A percentile compares a stretch with the other conserved stretches of the same genome.
phyloP scores from a whole-genome alignment of 1,140 invertebrate species.

The Pantala flavescens region DNA sequence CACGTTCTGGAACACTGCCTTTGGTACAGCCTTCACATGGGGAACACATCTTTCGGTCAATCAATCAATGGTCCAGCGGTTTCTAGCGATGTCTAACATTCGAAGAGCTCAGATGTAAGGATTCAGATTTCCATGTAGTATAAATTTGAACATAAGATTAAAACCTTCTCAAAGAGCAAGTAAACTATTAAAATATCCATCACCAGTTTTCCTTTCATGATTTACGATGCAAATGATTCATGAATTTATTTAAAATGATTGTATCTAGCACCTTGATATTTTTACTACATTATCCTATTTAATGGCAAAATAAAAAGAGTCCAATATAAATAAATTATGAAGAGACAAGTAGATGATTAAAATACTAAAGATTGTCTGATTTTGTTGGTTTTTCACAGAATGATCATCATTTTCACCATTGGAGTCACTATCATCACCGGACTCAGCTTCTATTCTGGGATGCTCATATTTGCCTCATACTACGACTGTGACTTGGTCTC shows the following conservation, averaged over 20 bases:
- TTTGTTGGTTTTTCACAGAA: neutral
- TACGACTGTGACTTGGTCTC: constrained; percentile 33
- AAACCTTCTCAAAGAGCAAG: too few species aligned
- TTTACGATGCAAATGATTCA: neutral
- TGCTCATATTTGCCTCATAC: constrained; percentile 40
- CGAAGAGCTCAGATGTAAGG: constrained; percentile 52
- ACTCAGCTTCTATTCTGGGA: constrained; percentile 27
- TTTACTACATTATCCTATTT: neutral
- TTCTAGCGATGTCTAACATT: constrained; percentile 61
- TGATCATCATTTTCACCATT: constrained; percentile 37
- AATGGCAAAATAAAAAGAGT: neutral
- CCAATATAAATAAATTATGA: neutral
- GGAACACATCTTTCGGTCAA: constrained; percentile 69
- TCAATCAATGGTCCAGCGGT: constrained; percentile 75
- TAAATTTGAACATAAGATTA: too few species aligned
- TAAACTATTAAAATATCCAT: too few species aligned
- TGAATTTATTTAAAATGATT: too few species aligned
- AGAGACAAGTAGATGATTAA: neutral
- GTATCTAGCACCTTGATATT: too few species aligned
- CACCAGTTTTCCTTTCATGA: neutral
- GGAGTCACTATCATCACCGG: constrained; percentile 21
- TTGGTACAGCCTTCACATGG: constrained; percentile 75
- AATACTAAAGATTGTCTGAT: neutral
- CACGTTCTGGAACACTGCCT: constrained; percentile 67
- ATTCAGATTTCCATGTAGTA: neutral